Evolutionary conservation across 1,140 invertebrate species (phyloP), one percentile per base, ranked within the genome.

Genomic region (Samia ricini): DNA sequence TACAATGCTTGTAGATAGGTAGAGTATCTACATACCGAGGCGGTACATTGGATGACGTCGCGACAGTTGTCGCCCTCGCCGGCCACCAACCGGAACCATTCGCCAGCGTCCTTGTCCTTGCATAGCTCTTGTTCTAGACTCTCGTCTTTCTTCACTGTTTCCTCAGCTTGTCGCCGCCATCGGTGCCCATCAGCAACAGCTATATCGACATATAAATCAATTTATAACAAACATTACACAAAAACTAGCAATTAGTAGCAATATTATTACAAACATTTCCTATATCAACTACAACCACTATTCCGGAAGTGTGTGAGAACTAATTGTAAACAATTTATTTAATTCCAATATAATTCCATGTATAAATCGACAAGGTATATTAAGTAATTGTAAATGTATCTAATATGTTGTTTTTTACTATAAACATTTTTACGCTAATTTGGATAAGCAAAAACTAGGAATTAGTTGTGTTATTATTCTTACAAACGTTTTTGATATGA

Each of bases 11-110:
- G 20, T 18, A 22, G 52, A 24, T 42, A 42, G 21, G 10, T 55
- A 21, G 52, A 24, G 10, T 42, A 42, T 15, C 26, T 56, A 69
- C 92, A 92, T 83, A 95, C 95, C 78, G 97, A 97, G 78, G 96
- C 97, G 65, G 97, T 98, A 91, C 97, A 98, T 88, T 98, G 97
- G 79, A 98, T 98, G 72, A 98, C 97, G 92, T 98, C 97, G 83
- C 97, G 94, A 90, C 97, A 98, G 81, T 96, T 97, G 91, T 98
- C 97, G 79, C 96, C 96, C 81, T 97, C 96, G 68, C 96, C 96
- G 49, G 95, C 94, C 21, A 96, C 95, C 69, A 98, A 90, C 76
- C 97, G 93, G 91, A 98, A 98, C 96, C 97, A 98, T 91, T 98
- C 97, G 55, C 97, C 97, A n/a, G 97, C 96, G 88, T 97, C 97